These are phyloP conservation scores for Lepus oiostolus DNA, from an alignment of 2,797 vertebrate species.

Conservation along the genomic window DNA sequence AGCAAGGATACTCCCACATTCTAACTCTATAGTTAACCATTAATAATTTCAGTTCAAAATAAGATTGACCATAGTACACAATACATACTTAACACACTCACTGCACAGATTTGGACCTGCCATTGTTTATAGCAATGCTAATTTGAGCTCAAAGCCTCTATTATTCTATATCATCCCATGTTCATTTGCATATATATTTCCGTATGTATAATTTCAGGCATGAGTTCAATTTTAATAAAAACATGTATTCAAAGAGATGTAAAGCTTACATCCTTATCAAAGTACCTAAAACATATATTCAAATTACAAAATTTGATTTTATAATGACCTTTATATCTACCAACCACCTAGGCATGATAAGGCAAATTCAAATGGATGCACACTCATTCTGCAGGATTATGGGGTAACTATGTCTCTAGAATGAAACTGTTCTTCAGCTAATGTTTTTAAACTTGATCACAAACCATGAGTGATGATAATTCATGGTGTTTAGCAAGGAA, in stretches of 20 bases:
- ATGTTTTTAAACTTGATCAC: background rate
- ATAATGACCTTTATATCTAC: background rate
- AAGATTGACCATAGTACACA: background rate
- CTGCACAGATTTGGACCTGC: background rate
- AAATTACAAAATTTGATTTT: constrained; percentile 58
- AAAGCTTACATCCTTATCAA: constrained; percentile 17
- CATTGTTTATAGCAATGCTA: constrained; percentile 21
- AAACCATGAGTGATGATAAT: background rate
- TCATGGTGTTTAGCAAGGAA: background rate
- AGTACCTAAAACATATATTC: constrained; percentile 41
- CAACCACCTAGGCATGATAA: background rate
- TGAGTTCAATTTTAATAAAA: constrained; percentile 51
- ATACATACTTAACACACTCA: background rate
- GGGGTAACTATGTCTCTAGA: background rate
- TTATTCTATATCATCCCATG: background rate
- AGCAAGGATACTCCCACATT: background rate
- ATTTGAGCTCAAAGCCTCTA: background rate
- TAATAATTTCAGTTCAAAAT: background rate
- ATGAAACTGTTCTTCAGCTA: background rate
- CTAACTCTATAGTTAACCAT: background rate
- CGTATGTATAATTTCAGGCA: background rate
- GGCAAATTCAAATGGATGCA: constrained; percentile 2
- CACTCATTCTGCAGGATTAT: background rate
- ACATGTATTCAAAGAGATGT: constrained; percentile 3
- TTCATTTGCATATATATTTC: background rate